Evolutionary conservation across 2,888 invertebrate species (phyloP).

Genomic region (Cacoxenus indagator): DNA sequence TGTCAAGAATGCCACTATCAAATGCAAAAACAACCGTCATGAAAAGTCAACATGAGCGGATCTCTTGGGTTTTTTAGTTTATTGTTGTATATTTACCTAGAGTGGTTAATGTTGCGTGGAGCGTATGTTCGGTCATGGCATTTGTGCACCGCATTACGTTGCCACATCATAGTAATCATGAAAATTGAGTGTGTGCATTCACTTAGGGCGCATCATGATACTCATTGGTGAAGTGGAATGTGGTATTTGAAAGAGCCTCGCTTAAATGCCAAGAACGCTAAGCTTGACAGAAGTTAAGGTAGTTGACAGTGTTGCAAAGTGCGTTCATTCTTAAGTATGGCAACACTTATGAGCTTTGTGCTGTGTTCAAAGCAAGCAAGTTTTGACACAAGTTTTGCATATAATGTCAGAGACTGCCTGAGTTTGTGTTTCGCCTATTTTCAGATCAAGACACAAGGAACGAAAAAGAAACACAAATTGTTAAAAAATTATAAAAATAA

Average conservation of each 20-base stretch:
- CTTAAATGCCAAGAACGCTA: too few species aligned
- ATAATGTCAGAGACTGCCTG: constrained; percentile 8
- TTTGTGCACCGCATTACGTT: background rate
- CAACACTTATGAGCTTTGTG: too few species aligned
- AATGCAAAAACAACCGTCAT: background rate
- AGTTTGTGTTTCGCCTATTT: too few species aligned
- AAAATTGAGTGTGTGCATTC: constrained; percentile 35
- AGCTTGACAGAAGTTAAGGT: too few species aligned
- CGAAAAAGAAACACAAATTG: constrained; percentile 10
- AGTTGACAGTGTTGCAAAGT: too few species aligned
- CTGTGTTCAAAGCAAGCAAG: too few species aligned
- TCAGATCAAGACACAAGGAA: too few species aligned
- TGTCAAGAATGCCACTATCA: constrained; percentile 1
- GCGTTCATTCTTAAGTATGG: too few species aligned
- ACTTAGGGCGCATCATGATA: background rate
- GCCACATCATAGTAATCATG: constrained; percentile 29
- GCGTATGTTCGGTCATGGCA: too few species aligned
- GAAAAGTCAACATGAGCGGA: background rate
- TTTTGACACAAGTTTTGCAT: constrained; percentile 26
- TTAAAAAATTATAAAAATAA: background rate
- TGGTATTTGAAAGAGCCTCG: background rate
- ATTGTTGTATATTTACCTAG: background rate
- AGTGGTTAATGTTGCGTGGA: too few species aligned
- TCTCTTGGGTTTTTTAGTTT: background rate
- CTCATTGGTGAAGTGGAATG: background rate